These are phyloP conservation scores for Mesoligia furuncula DNA, from an alignment of 2,888 invertebrate genomes.

Conservation along the genomic window DNA sequence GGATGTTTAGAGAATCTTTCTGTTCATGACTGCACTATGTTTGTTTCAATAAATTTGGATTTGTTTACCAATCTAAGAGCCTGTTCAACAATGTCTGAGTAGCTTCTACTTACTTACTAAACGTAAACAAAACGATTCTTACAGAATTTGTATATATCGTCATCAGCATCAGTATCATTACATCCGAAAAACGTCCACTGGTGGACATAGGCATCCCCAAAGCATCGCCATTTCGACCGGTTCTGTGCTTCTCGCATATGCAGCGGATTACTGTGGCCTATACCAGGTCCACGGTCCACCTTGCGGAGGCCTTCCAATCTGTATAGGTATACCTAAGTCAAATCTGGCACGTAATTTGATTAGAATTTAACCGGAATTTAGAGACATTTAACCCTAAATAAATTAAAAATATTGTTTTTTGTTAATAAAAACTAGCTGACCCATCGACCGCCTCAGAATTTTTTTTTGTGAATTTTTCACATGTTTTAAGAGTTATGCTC, in stretches of 20 bases:
- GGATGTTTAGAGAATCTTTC: conserved; percentile 38
- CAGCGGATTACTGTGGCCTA: too few species aligned
- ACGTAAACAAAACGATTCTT: background rate
- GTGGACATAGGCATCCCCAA: background rate
- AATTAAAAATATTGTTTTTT: background rate
- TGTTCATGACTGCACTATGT: conserved; percentile 8
- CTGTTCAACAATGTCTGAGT: background rate
- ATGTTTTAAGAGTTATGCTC: too few species aligned
- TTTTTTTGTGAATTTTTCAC: too few species aligned
- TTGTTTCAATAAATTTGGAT: background rate
- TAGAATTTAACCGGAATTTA: background rate
- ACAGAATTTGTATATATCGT: background rate
- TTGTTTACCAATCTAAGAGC: background rate
- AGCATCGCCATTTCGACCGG: too few species aligned
- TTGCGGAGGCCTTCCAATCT: too few species aligned
- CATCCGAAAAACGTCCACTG: background rate
- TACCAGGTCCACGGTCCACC: too few species aligned
- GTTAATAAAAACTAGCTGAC: too few species aligned
- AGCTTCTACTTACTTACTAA: background rate
- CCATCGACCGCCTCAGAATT: too few species aligned
- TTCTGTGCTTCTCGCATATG: too few species aligned
- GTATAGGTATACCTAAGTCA: background rate
- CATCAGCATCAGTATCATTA: background rate
- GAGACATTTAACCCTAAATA: background rate
- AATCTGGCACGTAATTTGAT: background rate